Conservation (phyloP, 35 echinoderm and acorn worm species). For the Apostichopus californicus region DNA sequence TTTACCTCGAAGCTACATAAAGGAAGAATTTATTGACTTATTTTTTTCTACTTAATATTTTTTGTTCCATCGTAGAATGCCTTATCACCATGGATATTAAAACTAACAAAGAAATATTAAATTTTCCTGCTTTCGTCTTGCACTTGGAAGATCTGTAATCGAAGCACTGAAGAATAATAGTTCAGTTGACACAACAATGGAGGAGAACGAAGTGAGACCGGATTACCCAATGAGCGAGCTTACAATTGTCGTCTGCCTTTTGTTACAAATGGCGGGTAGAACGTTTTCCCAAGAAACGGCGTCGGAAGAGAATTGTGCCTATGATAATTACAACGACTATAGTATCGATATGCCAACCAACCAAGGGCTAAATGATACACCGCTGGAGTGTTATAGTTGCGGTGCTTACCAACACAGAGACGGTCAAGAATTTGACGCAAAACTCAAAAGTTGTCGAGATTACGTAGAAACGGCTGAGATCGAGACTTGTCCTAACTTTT, state of each 20-base stretch:
- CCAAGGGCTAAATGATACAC: neutral
- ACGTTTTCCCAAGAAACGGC: neutral
- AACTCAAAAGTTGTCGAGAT: slow-evolving; percentile 17
- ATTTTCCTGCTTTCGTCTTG: neutral
- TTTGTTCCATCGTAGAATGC: no score
- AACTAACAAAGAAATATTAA: neutral
- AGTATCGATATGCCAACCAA: neutral
- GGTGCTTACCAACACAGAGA: slow-evolving; percentile 39
- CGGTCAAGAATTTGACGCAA: neutral
- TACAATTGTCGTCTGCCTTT: neutral
- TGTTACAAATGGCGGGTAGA: neutral
- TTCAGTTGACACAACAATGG: neutral
- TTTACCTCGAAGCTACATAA: no score
- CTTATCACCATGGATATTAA: neutral
- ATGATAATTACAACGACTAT: neutral
- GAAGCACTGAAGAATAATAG: neutral
- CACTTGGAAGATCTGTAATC: neutral
- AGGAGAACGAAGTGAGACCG: neutral
- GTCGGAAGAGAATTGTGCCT: neutral
- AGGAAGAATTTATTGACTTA: no score
- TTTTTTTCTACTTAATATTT: no score
- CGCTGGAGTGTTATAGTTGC: slow-evolving; percentile 18
- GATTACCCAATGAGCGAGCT: neutral
- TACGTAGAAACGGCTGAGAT: neutral
- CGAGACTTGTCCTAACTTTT: neutral